phyloP scores from a whole-genome alignment of 1,140 invertebrate genomes.

The Cepaea nemoralis region DNA sequence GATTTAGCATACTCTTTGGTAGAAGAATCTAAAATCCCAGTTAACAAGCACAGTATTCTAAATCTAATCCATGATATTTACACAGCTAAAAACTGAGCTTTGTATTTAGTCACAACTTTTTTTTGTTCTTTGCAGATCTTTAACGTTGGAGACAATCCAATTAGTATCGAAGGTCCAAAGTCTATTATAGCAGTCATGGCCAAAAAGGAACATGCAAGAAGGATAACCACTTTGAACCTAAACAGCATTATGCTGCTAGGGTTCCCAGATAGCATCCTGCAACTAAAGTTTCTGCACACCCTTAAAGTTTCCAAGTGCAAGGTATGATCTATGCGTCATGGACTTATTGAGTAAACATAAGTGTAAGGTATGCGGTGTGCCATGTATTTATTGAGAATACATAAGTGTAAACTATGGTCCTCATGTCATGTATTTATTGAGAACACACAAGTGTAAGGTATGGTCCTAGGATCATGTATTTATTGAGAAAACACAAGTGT shows the following conservation, averaged over 20 bases:
- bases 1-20: background rate
- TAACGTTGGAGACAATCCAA: conserved; percentile 61
- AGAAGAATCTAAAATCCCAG: background rate
- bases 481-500: no score
- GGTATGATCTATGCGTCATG: background rate
- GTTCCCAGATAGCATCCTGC: background rate
- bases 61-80: background rate
- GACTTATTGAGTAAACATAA: no score
- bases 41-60: background rate
- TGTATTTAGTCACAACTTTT: background rate
- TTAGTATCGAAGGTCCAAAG: conserved; percentile 53
- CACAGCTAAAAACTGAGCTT: no score
- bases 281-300: background rate
- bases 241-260: conserved; percentile 57
- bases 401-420: no score
- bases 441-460: no score
- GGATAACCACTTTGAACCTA: conserved; percentile 57
- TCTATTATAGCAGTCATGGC: conserved; percentile 52
- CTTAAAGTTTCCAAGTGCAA: background rate
- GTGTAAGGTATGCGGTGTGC: no score
- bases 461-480: no score
- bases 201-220: conserved; percentile 53
- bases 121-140: conserved; percentile 22
- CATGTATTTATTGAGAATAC: no score
- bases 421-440: no score